Percentiles rank a stretch among this genome's conserved stretches.
Conservation (phyloP, 2,797 vertebrate genomes). For the Coilia nasus region DNA sequence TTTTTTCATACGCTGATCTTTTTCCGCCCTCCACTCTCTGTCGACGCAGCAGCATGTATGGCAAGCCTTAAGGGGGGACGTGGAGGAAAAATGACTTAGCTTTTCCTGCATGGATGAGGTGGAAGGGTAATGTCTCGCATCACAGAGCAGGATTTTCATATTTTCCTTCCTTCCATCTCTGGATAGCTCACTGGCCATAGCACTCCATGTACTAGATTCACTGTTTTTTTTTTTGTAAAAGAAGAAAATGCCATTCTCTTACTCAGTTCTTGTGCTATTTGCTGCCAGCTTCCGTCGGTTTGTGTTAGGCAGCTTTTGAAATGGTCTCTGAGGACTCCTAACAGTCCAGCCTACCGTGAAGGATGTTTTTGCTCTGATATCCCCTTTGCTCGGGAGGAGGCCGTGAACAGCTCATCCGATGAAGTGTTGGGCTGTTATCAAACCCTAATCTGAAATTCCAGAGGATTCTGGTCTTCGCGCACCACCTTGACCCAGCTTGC, state of each 20-base stretch:
- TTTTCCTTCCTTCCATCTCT: not conserved
- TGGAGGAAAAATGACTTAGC: conserved; percentile 36
- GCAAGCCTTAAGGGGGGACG: conserved; percentile 24
- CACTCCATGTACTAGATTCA: not conserved
- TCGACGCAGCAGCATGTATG: conserved; percentile 36
- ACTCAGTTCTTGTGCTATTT: not conserved
- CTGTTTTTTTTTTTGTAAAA: not conserved
- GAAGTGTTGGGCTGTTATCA: not conserved
- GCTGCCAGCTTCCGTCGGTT: not conserved
- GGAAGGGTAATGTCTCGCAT: conserved; percentile 9
- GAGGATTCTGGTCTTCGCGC: not conserved
- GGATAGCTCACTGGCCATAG: not conserved
- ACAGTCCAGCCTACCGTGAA: not conserved
- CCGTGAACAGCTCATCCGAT: conserved; percentile 12
- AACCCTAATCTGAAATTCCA: conserved; percentile 20
- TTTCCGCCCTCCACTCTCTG: not conserved
- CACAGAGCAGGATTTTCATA: not conserved
- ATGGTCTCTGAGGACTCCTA: conserved; percentile 2
- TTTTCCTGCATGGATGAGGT: conserved; percentile 13
- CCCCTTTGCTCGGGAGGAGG: not conserved
- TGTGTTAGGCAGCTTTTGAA: not conserved
- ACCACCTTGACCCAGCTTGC: conserved; percentile 20
- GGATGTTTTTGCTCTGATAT: conserved; percentile 15
- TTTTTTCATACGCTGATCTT: conserved; percentile 23
- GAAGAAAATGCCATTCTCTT: not conserved